Conservation (phyloP, 2,797 vertebrate species). For the Chaetophractus vellerosus region DNA sequence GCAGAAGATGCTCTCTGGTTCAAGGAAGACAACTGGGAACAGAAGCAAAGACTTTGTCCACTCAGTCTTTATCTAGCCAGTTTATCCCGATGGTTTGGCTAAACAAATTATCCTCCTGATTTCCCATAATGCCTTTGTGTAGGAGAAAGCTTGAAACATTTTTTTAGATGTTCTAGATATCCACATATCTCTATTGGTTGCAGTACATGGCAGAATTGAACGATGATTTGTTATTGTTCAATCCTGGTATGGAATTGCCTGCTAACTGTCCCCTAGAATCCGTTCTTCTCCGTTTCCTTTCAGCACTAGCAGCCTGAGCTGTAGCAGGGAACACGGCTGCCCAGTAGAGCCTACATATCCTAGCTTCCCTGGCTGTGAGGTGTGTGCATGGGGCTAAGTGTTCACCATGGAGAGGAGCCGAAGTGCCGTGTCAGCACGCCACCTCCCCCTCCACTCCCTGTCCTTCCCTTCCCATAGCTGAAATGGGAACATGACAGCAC, state of each 20-base stretch:
- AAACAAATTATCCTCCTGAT: not conserved
- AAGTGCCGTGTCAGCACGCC: not conserved
- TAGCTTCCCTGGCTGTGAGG: not conserved
- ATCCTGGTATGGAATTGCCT: not conserved
- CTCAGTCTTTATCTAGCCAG: not conserved
- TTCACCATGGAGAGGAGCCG: not conserved
- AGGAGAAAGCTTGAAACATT: not conserved
- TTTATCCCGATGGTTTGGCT: not conserved
- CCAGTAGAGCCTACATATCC: not conserved
- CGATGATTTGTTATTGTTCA: not conserved
- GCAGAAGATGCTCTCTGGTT: not conserved
- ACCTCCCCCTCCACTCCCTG: not conserved
- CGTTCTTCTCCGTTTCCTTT: not conserved
- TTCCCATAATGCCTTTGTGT: not conserved
- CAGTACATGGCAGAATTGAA: not conserved
- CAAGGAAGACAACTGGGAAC: not conserved
- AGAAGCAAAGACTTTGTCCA: not conserved
- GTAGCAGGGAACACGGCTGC: not conserved
- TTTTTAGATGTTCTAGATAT: not conserved
- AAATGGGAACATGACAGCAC: not conserved
- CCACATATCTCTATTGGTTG: not conserved
- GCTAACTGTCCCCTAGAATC: not conserved
- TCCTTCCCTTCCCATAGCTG: not conserved
- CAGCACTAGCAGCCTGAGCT: not conserved
- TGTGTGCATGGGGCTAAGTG: not conserved